A percentile compares a stretch with the other conserved stretches of the same genome.
Conservation (phyloP, 2,888 invertebrate species). For the Drosophila heteroneura region DNA sequence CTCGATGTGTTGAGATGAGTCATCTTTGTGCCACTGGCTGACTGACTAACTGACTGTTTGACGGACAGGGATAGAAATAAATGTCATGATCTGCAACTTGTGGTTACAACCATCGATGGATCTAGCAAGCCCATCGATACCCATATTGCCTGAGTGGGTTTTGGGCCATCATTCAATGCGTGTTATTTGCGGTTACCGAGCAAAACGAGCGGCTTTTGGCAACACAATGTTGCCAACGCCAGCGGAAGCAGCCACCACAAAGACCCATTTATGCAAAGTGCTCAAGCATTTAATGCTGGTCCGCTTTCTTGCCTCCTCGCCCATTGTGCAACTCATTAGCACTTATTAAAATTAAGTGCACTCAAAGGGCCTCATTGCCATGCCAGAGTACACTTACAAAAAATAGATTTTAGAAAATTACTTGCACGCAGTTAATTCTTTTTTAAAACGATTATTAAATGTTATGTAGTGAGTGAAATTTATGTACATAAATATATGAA, state of each 20-base stretch:
- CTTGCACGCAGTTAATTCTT: not conserved
- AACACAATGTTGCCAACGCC: constrained; percentile 68
- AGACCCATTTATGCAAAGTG: constrained; percentile 68
- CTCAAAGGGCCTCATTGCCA: constrained; percentile 25
- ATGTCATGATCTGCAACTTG: constrained; percentile 57
- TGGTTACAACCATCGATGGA: constrained; percentile 31
- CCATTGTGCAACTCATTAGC: constrained; percentile 82
- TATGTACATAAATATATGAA: not conserved
- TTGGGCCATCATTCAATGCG: constrained; percentile 40
- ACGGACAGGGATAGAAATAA: constrained; percentile 43
- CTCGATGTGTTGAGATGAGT: constrained; percentile 37
- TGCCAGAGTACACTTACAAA: constrained; percentile 19
- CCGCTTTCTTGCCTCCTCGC: constrained; percentile 20
- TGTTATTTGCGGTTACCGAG: constrained; percentile 67
- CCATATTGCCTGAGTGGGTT: constrained; percentile 33
- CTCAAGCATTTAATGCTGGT: constrained; percentile 48
- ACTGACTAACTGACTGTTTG: constrained; percentile 23
- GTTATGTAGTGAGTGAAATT: not conserved
- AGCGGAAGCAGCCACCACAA: constrained; percentile 54
- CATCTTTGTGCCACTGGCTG: constrained; percentile 24
- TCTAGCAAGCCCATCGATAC: constrained; percentile 10
- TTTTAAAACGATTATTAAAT: not conserved
- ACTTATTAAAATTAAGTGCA: constrained; percentile 83
- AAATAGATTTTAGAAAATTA: not conserved
- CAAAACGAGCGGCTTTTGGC: constrained; percentile 67